phyloP scores from a whole-genome alignment of 2,113 vertebrate species.

The Ceuthmochares aereus region DNA sequence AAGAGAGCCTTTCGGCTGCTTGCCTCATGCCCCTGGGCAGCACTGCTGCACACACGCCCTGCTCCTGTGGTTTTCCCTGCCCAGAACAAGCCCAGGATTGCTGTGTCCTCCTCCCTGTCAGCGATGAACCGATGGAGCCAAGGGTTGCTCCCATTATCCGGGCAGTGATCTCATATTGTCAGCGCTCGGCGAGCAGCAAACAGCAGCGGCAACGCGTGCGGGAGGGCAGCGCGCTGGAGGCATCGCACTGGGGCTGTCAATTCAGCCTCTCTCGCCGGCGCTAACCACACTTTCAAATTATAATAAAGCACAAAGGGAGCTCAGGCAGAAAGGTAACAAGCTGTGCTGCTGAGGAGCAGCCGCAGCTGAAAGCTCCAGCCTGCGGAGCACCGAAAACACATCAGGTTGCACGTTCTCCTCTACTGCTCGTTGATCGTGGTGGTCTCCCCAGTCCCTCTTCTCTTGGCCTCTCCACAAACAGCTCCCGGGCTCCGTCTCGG shows the following conservation, averaged over 20 bases:
- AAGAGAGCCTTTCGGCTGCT: not conserved
- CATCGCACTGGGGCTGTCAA: not conserved
- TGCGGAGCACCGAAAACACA: rapidly evolving
- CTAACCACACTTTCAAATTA: rapidly evolving
- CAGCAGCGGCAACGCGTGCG: not conserved
- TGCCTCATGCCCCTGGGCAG: no score
- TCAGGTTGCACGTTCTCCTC: not conserved
- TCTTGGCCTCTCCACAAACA: not conserved
- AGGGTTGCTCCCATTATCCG: rapidly evolving
- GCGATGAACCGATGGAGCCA: rapidly evolving
- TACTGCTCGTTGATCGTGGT: rapidly evolving
- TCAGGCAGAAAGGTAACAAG: not conserved
- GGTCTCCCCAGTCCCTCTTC: not conserved
- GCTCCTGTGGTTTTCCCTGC: rapidly evolving
- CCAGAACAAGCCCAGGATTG: rapidly evolving
- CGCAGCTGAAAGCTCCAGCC: not conserved
- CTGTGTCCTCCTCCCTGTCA: not conserved
- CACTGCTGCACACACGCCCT: no score
- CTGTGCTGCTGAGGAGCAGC: not conserved
- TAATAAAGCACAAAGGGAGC: not conserved
- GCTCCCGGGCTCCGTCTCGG: not conserved
- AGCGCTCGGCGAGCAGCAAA: not conserved
- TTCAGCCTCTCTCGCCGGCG: not conserved
- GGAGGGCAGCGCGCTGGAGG: not conserved
- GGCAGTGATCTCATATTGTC: not conserved